Evolutionary conservation across 1,140 invertebrate genomes (phyloP).

Genomic region (Teleopsis dalmanni): DNA sequence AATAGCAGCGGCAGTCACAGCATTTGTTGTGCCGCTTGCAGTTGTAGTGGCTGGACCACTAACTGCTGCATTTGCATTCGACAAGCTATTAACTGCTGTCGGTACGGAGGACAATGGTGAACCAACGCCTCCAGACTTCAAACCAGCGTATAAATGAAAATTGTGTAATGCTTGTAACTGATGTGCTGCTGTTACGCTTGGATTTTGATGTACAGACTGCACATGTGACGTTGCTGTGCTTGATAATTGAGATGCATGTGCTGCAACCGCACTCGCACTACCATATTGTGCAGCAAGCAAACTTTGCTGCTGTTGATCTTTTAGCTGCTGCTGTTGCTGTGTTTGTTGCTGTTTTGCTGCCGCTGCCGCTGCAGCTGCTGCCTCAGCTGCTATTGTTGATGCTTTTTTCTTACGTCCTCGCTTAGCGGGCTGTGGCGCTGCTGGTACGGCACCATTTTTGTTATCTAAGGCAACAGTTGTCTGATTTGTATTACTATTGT

Average conservation of each 20-base stretch:
- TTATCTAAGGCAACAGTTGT: conserved; percentile 5
- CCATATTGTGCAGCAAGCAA: conserved; percentile 25
- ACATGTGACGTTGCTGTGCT: background rate
- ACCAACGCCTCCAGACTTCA: conserved; percentile 40
- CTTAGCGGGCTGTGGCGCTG: conserved; percentile 22
- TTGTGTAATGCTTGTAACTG: conserved; percentile 38
- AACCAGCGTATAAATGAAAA: conserved; percentile 50
- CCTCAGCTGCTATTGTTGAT: conserved; percentile 29
- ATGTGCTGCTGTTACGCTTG: conserved; percentile 12
- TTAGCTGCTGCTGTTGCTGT: conserved; percentile 14
- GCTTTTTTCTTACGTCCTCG: conserved; percentile 39
- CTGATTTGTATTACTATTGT: conserved; percentile 7
- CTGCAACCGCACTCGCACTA: conserved; percentile 16
- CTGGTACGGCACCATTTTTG: background rate
- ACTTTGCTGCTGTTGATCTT: conserved; percentile 12
- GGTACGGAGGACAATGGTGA: conserved; percentile 15
- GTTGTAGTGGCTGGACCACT: background rate
- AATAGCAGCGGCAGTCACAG: conserved; percentile 39
- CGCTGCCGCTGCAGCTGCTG: conserved; percentile 20
- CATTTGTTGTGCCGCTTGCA: conserved; percentile 9
- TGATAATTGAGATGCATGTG: background rate
- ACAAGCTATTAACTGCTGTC: background rate
- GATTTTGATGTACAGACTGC: conserved; percentile 15
- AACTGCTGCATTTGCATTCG: background rate
- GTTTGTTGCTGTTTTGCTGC: conserved; percentile 17